Evolutionary conservation across 2,888 invertebrate genomes (phyloP).

Genomic region (Sturmia bella): DNA sequence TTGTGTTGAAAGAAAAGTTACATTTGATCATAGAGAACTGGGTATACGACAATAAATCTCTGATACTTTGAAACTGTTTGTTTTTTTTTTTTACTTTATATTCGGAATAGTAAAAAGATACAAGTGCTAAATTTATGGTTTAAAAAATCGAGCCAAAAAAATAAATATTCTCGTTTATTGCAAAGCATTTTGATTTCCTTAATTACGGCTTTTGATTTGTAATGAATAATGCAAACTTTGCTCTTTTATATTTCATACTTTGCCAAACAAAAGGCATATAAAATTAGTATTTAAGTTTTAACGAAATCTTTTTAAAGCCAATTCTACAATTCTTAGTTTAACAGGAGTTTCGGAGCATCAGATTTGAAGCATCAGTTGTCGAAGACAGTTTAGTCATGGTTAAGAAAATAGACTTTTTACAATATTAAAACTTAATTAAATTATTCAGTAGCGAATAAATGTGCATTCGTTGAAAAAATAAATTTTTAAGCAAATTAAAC

Average conservation of each 20-base stretch:
- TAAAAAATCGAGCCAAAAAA: too few relatives aligned
- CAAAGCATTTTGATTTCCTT: neutral
- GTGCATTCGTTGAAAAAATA: neutral
- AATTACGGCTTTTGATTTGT: neutral
- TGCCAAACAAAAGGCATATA: too few relatives aligned
- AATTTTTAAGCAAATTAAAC: constrained; percentile 14
- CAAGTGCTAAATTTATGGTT: too few relatives aligned
- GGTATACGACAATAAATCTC: too few relatives aligned
- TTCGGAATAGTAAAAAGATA: too few relatives aligned
- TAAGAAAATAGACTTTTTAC: neutral
- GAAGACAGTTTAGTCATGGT: neutral
- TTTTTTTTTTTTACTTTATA: too few relatives aligned
- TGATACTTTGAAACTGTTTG: too few relatives aligned
- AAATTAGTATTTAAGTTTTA: neutral
- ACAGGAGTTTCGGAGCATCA: neutral
- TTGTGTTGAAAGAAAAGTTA: too few relatives aligned
- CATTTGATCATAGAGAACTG: too few relatives aligned
- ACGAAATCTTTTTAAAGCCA: neutral
- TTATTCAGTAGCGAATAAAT: neutral
- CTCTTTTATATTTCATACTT: too few relatives aligned
- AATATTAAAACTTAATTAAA: neutral
- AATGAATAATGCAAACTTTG: neutral
- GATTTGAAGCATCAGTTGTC: too few relatives aligned
- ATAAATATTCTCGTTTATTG: neutral
- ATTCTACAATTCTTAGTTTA: neutral